Conservation (phyloP, 2,888 invertebrate genomes). For the Maniola hyperantus region DNA sequence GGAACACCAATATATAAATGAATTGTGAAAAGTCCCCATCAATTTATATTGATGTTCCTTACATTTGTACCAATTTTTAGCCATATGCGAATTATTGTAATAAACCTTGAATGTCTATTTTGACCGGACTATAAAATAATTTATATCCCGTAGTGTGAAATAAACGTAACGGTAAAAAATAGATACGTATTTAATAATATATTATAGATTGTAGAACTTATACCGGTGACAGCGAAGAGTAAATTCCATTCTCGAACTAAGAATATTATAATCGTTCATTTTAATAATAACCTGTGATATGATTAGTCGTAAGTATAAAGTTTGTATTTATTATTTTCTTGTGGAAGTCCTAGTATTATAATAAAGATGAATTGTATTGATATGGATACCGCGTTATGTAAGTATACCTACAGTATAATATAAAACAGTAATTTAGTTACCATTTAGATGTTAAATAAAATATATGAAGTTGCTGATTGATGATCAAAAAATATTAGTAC, state of each 20-base stretch:
- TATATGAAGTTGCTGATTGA: background rate
- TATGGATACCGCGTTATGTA: background rate
- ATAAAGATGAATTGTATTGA: background rate
- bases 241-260: constrained; percentile 5
- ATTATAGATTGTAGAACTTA: background rate
- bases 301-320: constrained; percentile 26
- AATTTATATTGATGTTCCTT: too few species aligned
- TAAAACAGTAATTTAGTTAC: constrained; percentile 1
- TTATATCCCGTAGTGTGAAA: too few species aligned
- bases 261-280: constrained; percentile 2
- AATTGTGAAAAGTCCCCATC: too few species aligned
- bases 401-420: background rate
- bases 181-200: background rate
- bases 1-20: too few species aligned
- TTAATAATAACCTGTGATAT: constrained; percentile 36
- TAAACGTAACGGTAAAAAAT: background rate
- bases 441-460: background rate
- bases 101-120: too few species aligned
- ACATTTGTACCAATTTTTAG: too few species aligned
- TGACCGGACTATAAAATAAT: too few species aligned
- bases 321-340: background rate
- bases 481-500: background rate
- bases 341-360: background rate
- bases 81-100: too few species aligned
- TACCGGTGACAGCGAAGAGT: background rate